Evolutionary conservation across 2,888 invertebrate species (phyloP), one percentile per base, ranked within the genome.

Genomic region (Thumatha senex): DNA sequence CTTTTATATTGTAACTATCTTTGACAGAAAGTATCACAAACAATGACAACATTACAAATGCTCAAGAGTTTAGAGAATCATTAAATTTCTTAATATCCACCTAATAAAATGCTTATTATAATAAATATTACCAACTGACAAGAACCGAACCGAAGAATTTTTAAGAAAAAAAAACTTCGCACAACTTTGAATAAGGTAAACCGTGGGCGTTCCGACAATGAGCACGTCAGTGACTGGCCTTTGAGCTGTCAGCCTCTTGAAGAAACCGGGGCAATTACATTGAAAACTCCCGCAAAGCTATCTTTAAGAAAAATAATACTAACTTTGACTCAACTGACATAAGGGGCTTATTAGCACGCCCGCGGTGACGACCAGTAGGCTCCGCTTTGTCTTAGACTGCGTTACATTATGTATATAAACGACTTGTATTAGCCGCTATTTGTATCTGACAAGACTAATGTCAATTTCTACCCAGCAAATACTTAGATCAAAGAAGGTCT

Each of bases 201-300:
- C 81, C 78, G 86, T 89, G 82, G 88, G 89, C 88, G 89, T 84
- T 76, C 84, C 78, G 84, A 91, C 90, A 91, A 91, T 90, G 84
- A 86, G 84, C 78, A 80, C 82, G 90, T 90, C 90, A 89, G 74
- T 63, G 81, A 69, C 78, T 78, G 82, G 74, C 89, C 89, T 91
- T 91, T 91, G 89, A 91, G 88, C 86, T 91, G 90, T 91, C 91
- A 90, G 79, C 56, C 75, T 67, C 81, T 84, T 88, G 86, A 90
- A 90, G 88, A 74, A 88, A 89, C 85, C 87, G 81, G 89, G 89
- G 89, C 90, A 90, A 91, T 90, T 91, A 90, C 86, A 89, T 87
- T 87, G 89, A 87, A 89, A 89, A 82, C 82, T 81, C 81, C 78
- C 75, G 84, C 88, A 84, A 82, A 78, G 86, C 84, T 89, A 86